A percentile compares a stretch with the other conserved stretches of the same genome.
phyloP scores from a whole-genome alignment of 2,113 vertebrate genomes.

The Neoarius graeffei region DNA sequence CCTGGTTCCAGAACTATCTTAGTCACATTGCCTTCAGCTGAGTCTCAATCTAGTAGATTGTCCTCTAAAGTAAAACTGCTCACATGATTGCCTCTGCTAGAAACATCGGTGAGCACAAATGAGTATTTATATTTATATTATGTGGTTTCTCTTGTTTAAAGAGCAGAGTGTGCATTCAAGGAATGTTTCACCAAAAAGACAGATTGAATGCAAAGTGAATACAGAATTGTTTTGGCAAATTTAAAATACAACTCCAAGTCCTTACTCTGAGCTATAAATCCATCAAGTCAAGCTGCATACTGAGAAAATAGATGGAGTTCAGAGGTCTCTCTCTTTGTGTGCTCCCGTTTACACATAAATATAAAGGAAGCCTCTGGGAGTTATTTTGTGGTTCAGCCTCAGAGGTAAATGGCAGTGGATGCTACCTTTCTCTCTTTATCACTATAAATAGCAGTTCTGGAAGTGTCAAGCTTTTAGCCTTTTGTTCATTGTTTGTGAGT shows the following conservation, averaged over 20 bases:
- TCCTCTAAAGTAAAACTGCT: neutral
- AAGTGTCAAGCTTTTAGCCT: constrained; percentile 32
- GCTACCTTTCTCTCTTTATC: constrained; percentile 27
- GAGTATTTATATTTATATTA: neutral
- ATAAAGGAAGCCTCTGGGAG: constrained; percentile 32
- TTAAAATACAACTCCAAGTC: constrained; percentile 4
- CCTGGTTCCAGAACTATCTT: constrained; percentile 19
- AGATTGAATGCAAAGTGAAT: neutral
- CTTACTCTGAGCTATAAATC: constrained; percentile 12
- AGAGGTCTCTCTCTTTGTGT: constrained; percentile 25
- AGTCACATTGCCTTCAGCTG: constrained; percentile 12
- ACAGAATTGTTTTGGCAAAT: neutral
- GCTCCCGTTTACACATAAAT: constrained; percentile 28
- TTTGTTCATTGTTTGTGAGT: constrained; percentile 41
- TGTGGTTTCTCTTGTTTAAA: neutral
- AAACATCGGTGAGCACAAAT: neutral
- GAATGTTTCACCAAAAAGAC: neutral
- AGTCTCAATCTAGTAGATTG: constrained; percentile 13
- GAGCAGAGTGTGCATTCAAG: constrained; percentile 7
- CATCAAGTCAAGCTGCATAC: constrained; percentile 22
- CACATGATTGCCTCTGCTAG: neutral
- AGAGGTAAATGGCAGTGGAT: constrained; percentile 29
- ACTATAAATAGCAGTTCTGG: constrained; percentile 34
- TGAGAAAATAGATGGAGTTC: constrained; percentile 28
- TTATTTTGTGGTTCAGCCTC: constrained; percentile 24